A percentile compares a stretch with the other conserved stretches of the same genome.
Evolutionary conservation across 2,113 vertebrate species (phyloP).

Genomic region (Dolichallabes microphthalmus): DNA sequence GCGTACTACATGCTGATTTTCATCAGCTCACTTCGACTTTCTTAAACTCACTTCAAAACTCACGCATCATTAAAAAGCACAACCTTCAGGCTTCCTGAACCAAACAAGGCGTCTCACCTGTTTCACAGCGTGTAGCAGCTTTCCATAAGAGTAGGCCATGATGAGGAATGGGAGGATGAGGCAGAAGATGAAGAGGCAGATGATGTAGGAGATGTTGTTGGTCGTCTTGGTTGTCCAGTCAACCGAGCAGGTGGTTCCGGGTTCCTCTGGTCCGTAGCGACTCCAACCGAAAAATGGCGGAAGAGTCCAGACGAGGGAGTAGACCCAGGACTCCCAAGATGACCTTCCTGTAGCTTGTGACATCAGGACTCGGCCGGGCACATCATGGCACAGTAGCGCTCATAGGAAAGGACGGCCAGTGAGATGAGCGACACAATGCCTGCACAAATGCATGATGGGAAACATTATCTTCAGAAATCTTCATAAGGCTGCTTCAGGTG

Average conservation of each 20-base stretch:
- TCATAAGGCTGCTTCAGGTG: not conserved
- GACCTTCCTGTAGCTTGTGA: constrained; percentile 76
- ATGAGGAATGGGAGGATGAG: constrained; percentile 75
- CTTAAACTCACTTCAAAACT: not conserved
- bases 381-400: constrained; percentile 79
- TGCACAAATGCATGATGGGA: constrained; percentile 46
- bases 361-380: constrained; percentile 70
- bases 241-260: constrained; percentile 80
- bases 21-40: no score
- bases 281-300: constrained; percentile 81
- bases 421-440: constrained; percentile 80
- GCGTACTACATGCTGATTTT: not conserved
- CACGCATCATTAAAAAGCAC: not conserved
- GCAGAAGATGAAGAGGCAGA: constrained; percentile 81
- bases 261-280: constrained; percentile 76
- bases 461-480: no score
- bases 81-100: not conserved
- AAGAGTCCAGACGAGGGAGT: constrained; percentile 76
- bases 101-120: constrained; percentile 66
- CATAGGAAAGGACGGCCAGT: constrained; percentile 79
- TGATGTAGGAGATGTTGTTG: constrained; percentile 75
- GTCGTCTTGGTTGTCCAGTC: constrained; percentile 77
- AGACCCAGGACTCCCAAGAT: constrained; percentile 74
- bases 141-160: constrained; percentile 77
- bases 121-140: constrained; percentile 73